A percentile compares a stretch with the other conserved stretches of the same genome.
Evolutionary conservation across 1,140 invertebrate species (phyloP).

Genomic region (Listronotus oregonensis): DNA sequence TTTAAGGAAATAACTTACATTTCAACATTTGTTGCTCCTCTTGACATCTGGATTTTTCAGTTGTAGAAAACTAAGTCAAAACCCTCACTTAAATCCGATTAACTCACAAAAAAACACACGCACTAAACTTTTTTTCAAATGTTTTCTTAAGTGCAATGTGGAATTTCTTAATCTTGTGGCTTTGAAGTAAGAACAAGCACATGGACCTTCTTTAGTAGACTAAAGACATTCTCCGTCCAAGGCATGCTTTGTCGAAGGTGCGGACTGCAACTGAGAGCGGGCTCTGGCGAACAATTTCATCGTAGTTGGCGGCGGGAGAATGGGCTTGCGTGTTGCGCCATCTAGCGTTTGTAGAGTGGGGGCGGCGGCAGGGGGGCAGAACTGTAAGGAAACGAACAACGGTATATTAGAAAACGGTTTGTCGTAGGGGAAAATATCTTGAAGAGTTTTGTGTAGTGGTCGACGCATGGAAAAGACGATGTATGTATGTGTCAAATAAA

Average conservation of each 20-base stretch:
- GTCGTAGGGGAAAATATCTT: constrained; percentile 33
- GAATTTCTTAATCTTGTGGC: constrained; percentile 10
- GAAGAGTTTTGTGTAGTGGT: constrained; percentile 33
- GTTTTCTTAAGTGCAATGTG: background rate
- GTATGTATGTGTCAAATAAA: constrained; percentile 13
- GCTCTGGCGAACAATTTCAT: constrained; percentile 13
- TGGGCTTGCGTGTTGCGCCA: constrained; percentile 20
- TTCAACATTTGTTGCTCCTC: background rate
- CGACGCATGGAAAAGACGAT: constrained; percentile 20
- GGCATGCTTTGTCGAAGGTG: constrained; percentile 1
- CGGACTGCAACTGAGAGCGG: constrained; percentile 25
- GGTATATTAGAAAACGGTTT: constrained; percentile 39
- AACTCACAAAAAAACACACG: constrained; percentile 13
- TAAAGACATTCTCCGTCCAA: constrained; percentile 4
- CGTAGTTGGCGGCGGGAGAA: constrained; percentile 26
- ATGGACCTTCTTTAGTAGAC: background rate
- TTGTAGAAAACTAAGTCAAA: background rate
- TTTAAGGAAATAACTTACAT: background rate
- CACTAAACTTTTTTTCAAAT: constrained; percentile 9
- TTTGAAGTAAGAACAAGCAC: background rate
- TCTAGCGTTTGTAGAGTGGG: constrained; percentile 21
- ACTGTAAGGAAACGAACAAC: constrained; percentile 38
- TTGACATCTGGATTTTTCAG: too few species aligned
- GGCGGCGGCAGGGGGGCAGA: constrained; percentile 25
- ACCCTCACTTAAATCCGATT: constrained; percentile 5